Conservation (phyloP, 1,140 invertebrate species). For the Drosophila suzukii region DNA sequence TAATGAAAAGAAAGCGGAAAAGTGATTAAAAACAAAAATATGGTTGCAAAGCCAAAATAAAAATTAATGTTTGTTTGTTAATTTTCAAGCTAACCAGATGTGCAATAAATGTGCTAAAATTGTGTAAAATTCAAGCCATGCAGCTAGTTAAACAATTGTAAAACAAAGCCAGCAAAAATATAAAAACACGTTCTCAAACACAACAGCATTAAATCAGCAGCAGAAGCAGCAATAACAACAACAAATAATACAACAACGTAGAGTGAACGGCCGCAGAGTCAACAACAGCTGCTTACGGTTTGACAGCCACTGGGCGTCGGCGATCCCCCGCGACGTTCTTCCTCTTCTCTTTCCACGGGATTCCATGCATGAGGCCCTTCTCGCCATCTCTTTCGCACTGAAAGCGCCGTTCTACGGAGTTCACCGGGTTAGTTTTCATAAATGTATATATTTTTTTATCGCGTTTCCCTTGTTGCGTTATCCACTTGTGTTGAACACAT, state of each 20-base stretch:
- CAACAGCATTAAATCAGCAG: slow-evolving; percentile 24
- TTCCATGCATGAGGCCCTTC: slow-evolving; percentile 57
- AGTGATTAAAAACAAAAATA: slow-evolving; percentile 14
- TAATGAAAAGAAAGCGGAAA: slow-evolving; percentile 11
- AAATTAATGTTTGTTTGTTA: slow-evolving; percentile 17
- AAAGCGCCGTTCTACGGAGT: slow-evolving; percentile 57
- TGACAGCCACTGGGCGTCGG: slow-evolving; percentile 27
- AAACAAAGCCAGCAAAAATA: slow-evolving; percentile 49
- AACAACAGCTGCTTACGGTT: slow-evolving; percentile 66
- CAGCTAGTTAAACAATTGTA: slow-evolving; percentile 63
- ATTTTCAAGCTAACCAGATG: slow-evolving; percentile 29
- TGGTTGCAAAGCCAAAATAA: slow-evolving; percentile 2
- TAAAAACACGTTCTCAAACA: slow-evolving; percentile 54
- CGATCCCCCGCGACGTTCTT: slow-evolving; percentile 51
- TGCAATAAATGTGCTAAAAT: slow-evolving; percentile 45
- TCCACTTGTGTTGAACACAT: slow-evolving; percentile 46
- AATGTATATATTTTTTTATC: slow-evolving; percentile 4
- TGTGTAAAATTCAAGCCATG: slow-evolving; percentile 33
- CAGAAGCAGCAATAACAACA: slow-evolving; percentile 27
- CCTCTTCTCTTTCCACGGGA: neutral
- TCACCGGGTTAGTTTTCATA: slow-evolving; percentile 68
- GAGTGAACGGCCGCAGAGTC: slow-evolving; percentile 61
- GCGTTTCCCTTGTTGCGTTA: slow-evolving; percentile 7
- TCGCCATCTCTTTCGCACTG: slow-evolving; percentile 12
- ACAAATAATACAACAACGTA: slow-evolving; percentile 23